Evolutionary conservation across 2,113 vertebrate species (phyloP).

Genomic region (Ammospiza caudacuta): DNA sequence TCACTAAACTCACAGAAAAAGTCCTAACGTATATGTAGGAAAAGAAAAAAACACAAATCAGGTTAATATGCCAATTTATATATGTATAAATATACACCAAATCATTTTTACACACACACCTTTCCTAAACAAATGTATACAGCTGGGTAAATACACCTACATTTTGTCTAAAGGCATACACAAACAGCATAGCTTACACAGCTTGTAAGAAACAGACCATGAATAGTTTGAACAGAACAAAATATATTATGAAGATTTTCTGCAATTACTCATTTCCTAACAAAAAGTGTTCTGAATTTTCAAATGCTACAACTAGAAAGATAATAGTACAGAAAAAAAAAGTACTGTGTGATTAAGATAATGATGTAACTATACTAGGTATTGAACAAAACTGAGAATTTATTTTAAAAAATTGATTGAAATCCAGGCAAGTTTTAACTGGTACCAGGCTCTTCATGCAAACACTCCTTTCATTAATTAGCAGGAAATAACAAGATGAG

Average conservation of each 20-base stretch:
- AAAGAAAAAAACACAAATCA: not conserved
- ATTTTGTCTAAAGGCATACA: not conserved
- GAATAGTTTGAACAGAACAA: not conserved
- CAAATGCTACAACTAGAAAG: not conserved
- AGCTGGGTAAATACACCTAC: not conserved
- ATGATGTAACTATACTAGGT: not conserved
- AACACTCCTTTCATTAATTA: not conserved
- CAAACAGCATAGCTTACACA: not conserved
- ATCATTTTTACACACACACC: not conserved
- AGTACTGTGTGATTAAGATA: not conserved
- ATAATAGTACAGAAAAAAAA: not conserved
- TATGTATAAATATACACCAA: not conserved
- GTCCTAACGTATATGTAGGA: constrained; percentile 78
- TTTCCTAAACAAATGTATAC: not conserved
- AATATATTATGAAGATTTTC: not conserved
- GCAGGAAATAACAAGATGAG: not conserved
- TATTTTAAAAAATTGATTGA: not conserved
- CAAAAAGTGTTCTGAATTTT: not conserved
- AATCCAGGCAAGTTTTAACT: not conserved
- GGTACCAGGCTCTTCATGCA: not conserved
- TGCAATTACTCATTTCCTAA: not conserved
- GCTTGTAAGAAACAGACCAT: not conserved
- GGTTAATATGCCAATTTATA: not conserved
- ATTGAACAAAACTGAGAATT: not conserved
- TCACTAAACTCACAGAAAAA: constrained; percentile 99